A percentile compares a stretch with the other conserved stretches of the same genome.
Conservation (phyloP, 2,113 vertebrate species). For the Epinephelus lanceolatus region DNA sequence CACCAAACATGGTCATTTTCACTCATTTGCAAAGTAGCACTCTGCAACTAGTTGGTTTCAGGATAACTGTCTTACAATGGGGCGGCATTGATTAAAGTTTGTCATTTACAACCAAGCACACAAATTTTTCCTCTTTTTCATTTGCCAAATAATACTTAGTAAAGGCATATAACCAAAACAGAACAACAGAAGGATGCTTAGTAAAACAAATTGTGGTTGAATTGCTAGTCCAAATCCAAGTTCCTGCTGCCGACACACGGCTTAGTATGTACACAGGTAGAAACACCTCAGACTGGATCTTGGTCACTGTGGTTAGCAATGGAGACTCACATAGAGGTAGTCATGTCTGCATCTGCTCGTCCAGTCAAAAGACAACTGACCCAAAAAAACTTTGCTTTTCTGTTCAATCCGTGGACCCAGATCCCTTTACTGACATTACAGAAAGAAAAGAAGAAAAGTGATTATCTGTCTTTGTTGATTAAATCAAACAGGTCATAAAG, state of each 20-base stretch:
- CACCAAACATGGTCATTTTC: slow-evolving; percentile 76
- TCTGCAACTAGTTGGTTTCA: slow-evolving; percentile 69
- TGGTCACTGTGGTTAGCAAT: slow-evolving; percentile 61
- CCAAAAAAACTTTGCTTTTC: slow-evolving; percentile 31
- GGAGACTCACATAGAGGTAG: slow-evolving; percentile 73
- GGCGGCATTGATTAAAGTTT: slow-evolving; percentile 66
- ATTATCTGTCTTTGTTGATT: slow-evolving; percentile 55
- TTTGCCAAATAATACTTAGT: slow-evolving; percentile 60
- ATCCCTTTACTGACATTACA: slow-evolving; percentile 46
- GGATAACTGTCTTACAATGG: slow-evolving; percentile 68
- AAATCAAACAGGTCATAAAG: slow-evolving; percentile 54
- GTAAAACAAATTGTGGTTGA: slow-evolving; percentile 44
- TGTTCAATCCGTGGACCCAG: slow-evolving; percentile 42
- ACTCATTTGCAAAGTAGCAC: slow-evolving; percentile 70
- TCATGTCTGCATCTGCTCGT: slow-evolving; percentile 66
- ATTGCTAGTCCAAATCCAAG: slow-evolving; percentile 60
- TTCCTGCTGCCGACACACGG: slow-evolving; percentile 35
- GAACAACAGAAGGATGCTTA: slow-evolving; percentile 44
- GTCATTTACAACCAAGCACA: slow-evolving; percentile 74
- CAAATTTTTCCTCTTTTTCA: slow-evolving; percentile 39
- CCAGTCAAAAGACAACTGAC: slow-evolving; percentile 54
- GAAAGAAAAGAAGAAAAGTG: slow-evolving; percentile 13
- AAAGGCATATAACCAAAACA: slow-evolving; percentile 55
- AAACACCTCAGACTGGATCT: slow-evolving; percentile 63
- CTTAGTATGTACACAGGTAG: slow-evolving; percentile 52